Base-by-base conservation (phyloP, 2,888 invertebrate genomes). In the Metallyticus violacea region DNA sequence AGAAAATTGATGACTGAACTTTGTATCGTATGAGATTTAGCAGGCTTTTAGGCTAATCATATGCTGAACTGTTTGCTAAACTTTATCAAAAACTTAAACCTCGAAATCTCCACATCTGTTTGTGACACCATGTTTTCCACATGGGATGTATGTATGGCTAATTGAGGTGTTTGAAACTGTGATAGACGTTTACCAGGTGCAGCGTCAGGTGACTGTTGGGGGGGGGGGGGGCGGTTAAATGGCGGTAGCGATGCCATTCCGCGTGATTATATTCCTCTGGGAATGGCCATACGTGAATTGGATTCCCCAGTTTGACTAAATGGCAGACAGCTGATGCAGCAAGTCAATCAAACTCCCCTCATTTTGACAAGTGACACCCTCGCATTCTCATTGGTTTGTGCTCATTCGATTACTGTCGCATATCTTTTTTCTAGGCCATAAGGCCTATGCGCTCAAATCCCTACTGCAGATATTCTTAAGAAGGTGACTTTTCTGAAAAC, bases 241-340 rank as follows among this genome's bases (percentile, higher is more conserved):
- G 40, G 40, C 40, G 40, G 40, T 22, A 62, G 22, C 40, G 40
- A 62, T 62, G 40, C 40, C 22, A 62, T 62, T 62, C 40, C 40
- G 40, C 40, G 15, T 62, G 40, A 62, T 62, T 62, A 62, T 62
- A 62, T 62, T 62, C 40, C 40, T 62, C 40, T 6, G 40, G 40
- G 40, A 62, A 62, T 62, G 40, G 40, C 40, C 40, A 62, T 62
- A 62, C 62, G 83, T 77, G 77, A 83, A 77, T 77, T 83, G 29
- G 83, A 83, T 77, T 83, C 83, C 83, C 83, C 83, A 82, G 82
- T 82, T 76, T 40, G 76, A 62, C 40, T 62, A 62, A 62, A 62
- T 82, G 82, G 82, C 82, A 28, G 83, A 26, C 83, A 83, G 40
- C 40, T 62, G 28, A 83, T 83, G 83, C 77, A 77, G 76, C 83